phyloP scores from a whole-genome alignment of 2,888 invertebrate species.

The Apoda limacodes region DNA sequence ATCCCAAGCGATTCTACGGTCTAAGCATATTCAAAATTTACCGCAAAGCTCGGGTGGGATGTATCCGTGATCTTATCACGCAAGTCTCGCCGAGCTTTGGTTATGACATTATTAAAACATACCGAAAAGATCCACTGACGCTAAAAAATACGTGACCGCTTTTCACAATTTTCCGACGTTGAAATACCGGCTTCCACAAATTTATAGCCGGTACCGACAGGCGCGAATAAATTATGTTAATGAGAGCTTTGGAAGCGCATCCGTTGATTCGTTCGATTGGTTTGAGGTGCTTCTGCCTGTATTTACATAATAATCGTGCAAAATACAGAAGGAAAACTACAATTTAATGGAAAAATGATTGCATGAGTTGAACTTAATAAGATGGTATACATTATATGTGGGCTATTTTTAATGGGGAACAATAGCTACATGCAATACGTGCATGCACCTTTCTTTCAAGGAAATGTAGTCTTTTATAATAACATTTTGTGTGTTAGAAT shows the following conservation, averaged over 20 bases:
- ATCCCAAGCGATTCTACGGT: no score
- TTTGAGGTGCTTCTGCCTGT: slow-evolving; percentile 35
- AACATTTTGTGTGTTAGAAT: no score
- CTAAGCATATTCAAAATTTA: no score
- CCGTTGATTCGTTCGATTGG: slow-evolving; percentile 53
- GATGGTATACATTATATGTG: no score
- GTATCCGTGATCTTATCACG: slow-evolving; percentile 51
- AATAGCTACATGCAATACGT: no score
- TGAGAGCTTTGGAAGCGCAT: slow-evolving; percentile 63
- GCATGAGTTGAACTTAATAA: no score
- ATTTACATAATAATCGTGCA: slow-evolving; percentile 52
- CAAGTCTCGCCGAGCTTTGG: slow-evolving; percentile 34
- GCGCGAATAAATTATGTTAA: slow-evolving; percentile 65
- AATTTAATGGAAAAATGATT: no score
- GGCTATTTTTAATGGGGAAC: no score
- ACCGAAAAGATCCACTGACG: slow-evolving; percentile 34
- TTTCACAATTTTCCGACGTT: slow-evolving; percentile 51
- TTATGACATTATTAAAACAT: slow-evolving; percentile 64
- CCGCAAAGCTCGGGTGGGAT: slow-evolving; percentile 26
- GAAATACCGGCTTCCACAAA: slow-evolving; percentile 60
- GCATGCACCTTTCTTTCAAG: no score
- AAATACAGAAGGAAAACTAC: background rate
- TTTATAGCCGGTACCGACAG: slow-evolving; percentile 63
- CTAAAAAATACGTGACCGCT: slow-evolving; percentile 65
- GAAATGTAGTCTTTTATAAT: no score